Conservation (phyloP, 2,888 invertebrate species). For the Cordilura impudica region DNA sequence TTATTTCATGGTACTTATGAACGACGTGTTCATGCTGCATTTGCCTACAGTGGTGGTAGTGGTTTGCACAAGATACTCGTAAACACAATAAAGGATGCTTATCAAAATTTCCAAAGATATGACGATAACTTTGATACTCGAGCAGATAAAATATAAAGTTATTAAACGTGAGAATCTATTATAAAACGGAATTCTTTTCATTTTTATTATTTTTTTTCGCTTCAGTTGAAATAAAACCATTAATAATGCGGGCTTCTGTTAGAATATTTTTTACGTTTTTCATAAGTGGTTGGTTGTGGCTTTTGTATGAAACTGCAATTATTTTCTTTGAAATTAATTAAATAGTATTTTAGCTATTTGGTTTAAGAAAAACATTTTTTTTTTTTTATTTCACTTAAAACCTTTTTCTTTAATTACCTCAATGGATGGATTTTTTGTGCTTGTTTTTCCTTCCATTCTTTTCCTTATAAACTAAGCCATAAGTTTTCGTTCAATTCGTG, state of each 20-base stretch:
- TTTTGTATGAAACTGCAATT: conserved; percentile 40
- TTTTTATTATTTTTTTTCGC: too few relatives aligned
- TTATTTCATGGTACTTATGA: background rate
- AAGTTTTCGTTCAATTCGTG: too few relatives aligned
- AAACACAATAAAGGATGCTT: conserved; percentile 34
- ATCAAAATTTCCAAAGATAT: conserved; percentile 38
- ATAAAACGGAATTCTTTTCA: background rate
- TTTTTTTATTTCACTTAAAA: too few relatives aligned
- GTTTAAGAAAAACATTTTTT: conserved; percentile 16
- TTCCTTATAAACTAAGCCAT: too few relatives aligned
- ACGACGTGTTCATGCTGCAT: conserved; percentile 4
- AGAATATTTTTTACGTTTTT: background rate
- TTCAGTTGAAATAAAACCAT: background rate
- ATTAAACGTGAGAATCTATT: conserved; percentile 46
- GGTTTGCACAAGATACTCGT: conserved; percentile 2
- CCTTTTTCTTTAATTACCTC: too few relatives aligned
- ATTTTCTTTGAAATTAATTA: conserved; percentile 45
- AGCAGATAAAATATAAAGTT: background rate
- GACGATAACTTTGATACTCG: conserved; percentile 5
- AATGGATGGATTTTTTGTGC: too few relatives aligned
- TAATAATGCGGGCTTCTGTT: conserved; percentile 29
- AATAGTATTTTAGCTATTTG: background rate
- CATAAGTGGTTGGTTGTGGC: background rate
- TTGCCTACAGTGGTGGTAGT: conserved; percentile 9
- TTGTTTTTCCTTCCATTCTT: too few relatives aligned